Evolutionary conservation across 2,113 vertebrate genomes (phyloP).

Genomic region (Coregonus clupeaformis): DNA sequence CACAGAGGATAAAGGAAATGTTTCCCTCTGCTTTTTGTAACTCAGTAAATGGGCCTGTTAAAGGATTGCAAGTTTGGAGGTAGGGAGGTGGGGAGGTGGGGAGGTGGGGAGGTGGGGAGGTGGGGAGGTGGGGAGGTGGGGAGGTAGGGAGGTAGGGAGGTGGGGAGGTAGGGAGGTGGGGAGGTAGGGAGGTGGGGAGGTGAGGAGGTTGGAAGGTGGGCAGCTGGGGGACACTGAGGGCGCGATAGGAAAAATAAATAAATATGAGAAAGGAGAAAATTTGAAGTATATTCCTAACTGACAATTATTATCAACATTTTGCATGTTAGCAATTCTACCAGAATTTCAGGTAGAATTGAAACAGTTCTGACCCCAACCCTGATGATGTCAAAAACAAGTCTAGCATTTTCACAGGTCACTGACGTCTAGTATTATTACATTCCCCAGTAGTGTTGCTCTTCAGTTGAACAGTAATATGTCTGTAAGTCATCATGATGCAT

Average conservation of each 20-base stretch:
- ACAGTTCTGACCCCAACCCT: not conserved
- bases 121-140: too few relatives aligned
- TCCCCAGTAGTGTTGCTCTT: not conserved
- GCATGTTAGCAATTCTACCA: not conserved
- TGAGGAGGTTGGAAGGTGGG: too few relatives aligned
- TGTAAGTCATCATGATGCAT: not conserved
- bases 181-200: too few relatives aligned
- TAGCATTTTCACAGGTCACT: not conserved
- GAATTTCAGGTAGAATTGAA: not conserved
- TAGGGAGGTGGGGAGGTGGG: not conserved
- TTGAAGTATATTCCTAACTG: not conserved
- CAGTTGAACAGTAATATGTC: not conserved
- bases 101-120: too few relatives aligned
- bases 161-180: too few relatives aligned
- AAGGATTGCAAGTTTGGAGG: not conserved
- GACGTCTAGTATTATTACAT: not conserved
- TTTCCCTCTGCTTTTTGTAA: not conserved
- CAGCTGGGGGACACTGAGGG: not conserved
- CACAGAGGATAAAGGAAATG: not conserved
- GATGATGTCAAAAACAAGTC: not conserved
- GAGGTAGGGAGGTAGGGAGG: too few relatives aligned
- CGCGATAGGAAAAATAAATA: not conserved
- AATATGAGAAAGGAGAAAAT: not conserved
- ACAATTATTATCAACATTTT: not conserved
- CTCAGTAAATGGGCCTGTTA: not conserved